Percentiles rank a stretch among this genome's conserved stretches.
Conservation (phyloP, 1,140 invertebrate species). For the Drosophila rufa region DNA sequence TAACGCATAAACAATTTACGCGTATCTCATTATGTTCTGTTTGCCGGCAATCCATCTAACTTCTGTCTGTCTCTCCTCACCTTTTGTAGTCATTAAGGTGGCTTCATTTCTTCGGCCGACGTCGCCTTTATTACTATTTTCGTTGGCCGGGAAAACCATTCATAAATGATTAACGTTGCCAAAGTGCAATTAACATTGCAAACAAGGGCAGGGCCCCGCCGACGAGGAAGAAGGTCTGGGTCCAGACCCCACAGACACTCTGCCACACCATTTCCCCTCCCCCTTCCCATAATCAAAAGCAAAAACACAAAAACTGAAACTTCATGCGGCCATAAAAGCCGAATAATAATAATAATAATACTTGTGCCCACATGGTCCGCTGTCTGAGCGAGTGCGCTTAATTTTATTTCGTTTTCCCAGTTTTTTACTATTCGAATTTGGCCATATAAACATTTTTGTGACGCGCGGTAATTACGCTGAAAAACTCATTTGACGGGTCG, state of each 20-base stretch:
- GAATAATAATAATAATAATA: slow-evolving; percentile 51
- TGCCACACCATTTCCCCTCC: slow-evolving; percentile 44
- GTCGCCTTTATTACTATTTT: slow-evolving; percentile 34
- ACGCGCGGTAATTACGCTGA: slow-evolving; percentile 78
- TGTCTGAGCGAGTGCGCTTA: slow-evolving; percentile 64
- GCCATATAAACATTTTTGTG: slow-evolving; percentile 69
- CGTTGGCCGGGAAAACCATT: slow-evolving; percentile 55
- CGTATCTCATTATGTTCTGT: slow-evolving; percentile 65
- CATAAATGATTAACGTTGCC: slow-evolving; percentile 75
- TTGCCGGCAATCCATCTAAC: slow-evolving; percentile 43
- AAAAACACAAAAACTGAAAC: slow-evolving; percentile 46
- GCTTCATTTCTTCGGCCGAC: slow-evolving; percentile 43
- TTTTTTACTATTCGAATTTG: slow-evolving; percentile 63
- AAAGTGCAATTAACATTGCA: slow-evolving; percentile 62
- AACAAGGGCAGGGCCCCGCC: slow-evolving; percentile 38
- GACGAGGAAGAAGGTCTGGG: slow-evolving; percentile 15
- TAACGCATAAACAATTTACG: slow-evolving; percentile 73
- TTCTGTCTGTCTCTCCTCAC: slow-evolving; percentile 44
- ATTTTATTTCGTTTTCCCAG: slow-evolving; percentile 57
- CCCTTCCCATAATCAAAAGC: slow-evolving; percentile 49
- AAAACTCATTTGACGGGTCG: slow-evolving; percentile 81
- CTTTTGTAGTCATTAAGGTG: slow-evolving; percentile 70
- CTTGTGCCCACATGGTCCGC: slow-evolving; percentile 69
- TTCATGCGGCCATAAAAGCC: slow-evolving; percentile 60
- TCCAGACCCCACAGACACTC: slow-evolving; percentile 46